Conservation (phyloP, 2,888 invertebrate genomes). For the Melinaea menophilus region DNA sequence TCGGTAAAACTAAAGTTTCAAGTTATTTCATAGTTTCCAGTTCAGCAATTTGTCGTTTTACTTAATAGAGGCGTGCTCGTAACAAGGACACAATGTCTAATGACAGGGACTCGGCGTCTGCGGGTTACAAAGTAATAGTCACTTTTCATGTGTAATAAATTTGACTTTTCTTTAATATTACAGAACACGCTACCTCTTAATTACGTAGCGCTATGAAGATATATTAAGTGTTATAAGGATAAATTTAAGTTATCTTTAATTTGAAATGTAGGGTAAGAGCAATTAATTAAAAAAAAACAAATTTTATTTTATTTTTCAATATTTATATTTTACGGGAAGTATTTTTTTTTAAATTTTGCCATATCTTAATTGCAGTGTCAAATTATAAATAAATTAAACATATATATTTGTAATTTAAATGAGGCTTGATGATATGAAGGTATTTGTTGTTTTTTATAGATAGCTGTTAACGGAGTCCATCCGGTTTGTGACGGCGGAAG, state of each 20-base stretch:
- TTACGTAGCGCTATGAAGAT: too few species aligned
- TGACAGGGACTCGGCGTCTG: slow-evolving; percentile 46
- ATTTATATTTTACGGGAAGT: too few species aligned
- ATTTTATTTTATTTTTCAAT: too few species aligned
- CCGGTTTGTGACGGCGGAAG: neutral
- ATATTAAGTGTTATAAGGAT: neutral
- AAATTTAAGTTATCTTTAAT: too few species aligned
- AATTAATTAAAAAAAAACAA: too few species aligned
- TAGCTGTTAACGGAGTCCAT: neutral
- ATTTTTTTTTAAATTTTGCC: too few species aligned
- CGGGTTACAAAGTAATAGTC: slow-evolving; percentile 58
- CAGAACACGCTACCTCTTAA: slow-evolving; percentile 44
- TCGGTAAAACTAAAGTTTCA: neutral
- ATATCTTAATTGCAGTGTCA: too few species aligned
- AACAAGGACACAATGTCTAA: slow-evolving; percentile 50
- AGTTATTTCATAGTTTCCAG: slow-evolving; percentile 20
- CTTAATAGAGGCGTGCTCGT: slow-evolving; percentile 44
- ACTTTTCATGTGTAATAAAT: slow-evolving; percentile 55
- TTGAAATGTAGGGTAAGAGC: too few species aligned
- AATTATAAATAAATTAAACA: too few species aligned
- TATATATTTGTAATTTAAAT: too few species aligned
- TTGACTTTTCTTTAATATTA: slow-evolving; percentile 44
- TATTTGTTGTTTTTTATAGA: slow-evolving; percentile 2
- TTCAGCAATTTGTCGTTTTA: slow-evolving; percentile 32
- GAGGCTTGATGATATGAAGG: neutral